A percentile compares a stretch with the other conserved stretches of the same genome.
These are phyloP conservation scores for Petaurus breviceps DNA, from an alignment of 2,113 vertebrate species.

Conservation along the genomic window DNA sequence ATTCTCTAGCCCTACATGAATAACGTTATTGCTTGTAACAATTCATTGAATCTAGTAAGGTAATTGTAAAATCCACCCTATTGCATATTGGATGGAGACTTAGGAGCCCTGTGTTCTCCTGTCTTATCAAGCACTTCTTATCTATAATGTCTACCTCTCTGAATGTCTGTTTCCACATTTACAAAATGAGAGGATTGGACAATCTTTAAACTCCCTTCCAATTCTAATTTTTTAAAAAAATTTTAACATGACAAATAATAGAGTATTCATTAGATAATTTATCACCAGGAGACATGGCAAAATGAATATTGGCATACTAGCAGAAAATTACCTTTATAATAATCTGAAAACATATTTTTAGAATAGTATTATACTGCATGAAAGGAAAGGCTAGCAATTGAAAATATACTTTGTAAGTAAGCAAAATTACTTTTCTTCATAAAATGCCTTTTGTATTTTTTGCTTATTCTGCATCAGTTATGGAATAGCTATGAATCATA, in stretches of 20 bases:
- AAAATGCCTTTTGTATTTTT: slow-evolving; percentile 55
- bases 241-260: not conserved
- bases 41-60: not conserved
- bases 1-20: not conserved
- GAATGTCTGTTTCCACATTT: not conserved
- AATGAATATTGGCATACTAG: not conserved
- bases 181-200: not conserved
- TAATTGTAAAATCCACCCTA: not conserved
- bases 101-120: not conserved
- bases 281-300: not conserved
- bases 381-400: slow-evolving; percentile 24
- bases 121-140: not conserved
- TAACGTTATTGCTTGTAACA: not conserved
- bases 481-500: slow-evolving; percentile 51
- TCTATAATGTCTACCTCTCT: not conserved
- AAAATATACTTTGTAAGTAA: slow-evolving; percentile 56
- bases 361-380: slow-evolving; percentile 15
- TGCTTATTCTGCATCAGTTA: slow-evolving; percentile 61
- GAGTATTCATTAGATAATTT: not conserved
- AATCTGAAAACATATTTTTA: not conserved
- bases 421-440: not conserved
- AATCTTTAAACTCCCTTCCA: not conserved
- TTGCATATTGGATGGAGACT: not conserved
- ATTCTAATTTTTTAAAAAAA: not conserved
- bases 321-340: not conserved